Base-by-base conservation (phyloP, 2,113 vertebrate species). In the Trogon melanurus region DNA sequence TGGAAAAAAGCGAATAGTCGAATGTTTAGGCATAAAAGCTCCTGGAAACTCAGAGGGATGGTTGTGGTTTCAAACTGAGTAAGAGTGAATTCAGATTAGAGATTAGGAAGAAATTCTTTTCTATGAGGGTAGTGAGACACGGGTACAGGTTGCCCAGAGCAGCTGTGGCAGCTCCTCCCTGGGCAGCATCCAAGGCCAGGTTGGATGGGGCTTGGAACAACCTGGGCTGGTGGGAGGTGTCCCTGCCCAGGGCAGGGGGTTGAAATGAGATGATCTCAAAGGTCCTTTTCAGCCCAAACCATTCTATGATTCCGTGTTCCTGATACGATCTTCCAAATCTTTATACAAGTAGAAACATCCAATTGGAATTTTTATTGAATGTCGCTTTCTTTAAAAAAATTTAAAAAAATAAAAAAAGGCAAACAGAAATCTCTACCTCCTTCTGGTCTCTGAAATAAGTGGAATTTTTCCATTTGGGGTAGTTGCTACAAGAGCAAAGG, bases 331-430 rank as follows among this genome's bases (percentile, higher is more conserved):
- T 66, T 21, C 9, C 8, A 26, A 45, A 34, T 32, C 6, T 36
- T 71, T 29, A 16, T 14, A 16, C 1, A 10, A 65, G 14, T 13
- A 22, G 34, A 48, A 89, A 73, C 53, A 4, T 13, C 17, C 11
- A 17, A 6, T 6, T 80, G 41, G 54, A 32, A 16, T 64, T 81
- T 76, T 51, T 9, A n/a, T 5, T 7, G n/a, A 22, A 30, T 32
- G 26, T 9, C 18, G 5, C 5, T 10, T 8, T 1, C 4, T 21
- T 29, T 14, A n/a, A n/a, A n/a, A n/a, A n/a, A n/a, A n/a, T n/a
- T 45, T 50, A 12, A 16, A 48, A 41, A 41, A 41, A 41, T 10
- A 41, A 41, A 41, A 19, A 79, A 29, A 3, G 17, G 4, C 10
- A 50, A 66, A 27, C 29, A 50, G 47, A 56, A 61, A 29, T n/a